Evolutionary conservation across 2,888 invertebrate species (phyloP).

Genomic region (Drosophila sordidapex): DNA sequence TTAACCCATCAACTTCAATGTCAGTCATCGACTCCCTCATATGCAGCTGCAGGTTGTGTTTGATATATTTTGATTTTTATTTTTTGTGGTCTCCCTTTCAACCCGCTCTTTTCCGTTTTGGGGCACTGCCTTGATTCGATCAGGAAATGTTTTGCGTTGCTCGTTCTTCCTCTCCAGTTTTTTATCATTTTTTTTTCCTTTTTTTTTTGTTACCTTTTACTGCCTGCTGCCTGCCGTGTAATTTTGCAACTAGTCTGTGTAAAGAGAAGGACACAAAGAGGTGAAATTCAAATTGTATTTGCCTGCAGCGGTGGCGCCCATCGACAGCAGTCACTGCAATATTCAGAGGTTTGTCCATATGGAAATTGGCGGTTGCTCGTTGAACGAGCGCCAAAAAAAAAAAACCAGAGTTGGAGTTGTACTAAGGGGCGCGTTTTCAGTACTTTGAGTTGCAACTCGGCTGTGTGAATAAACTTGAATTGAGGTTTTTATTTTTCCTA

Average conservation of each 20-base stretch:
- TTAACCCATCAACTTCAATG: slow-evolving; percentile 77
- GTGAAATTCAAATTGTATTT: slow-evolving; percentile 66
- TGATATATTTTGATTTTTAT: slow-evolving; percentile 29
- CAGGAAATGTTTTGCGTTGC: slow-evolving; percentile 66
- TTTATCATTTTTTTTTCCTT: neutral
- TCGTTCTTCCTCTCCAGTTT: neutral
- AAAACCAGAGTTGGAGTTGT: neutral
- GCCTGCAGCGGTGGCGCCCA: slow-evolving; percentile 51
- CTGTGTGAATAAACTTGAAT: slow-evolving; percentile 59
- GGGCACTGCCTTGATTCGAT: slow-evolving; percentile 73
- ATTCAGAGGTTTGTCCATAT: slow-evolving; percentile 65
- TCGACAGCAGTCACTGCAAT: slow-evolving; percentile 67
- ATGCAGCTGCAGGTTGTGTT: slow-evolving; percentile 39
- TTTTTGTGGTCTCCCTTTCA: slow-evolving; percentile 6
- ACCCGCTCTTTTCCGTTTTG: neutral
- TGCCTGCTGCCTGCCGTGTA: slow-evolving; percentile 44
- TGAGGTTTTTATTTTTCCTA: slow-evolving; percentile 15
- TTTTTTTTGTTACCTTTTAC: slow-evolving; percentile 7
- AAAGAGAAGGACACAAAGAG: slow-evolving; percentile 20
- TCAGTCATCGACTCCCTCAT: slow-evolving; percentile 35
- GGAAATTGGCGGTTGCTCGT: slow-evolving; percentile 65
- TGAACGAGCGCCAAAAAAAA: slow-evolving; percentile 1
- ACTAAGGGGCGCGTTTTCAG: slow-evolving; percentile 21
- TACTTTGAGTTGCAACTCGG: slow-evolving; percentile 32
- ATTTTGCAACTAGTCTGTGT: slow-evolving; percentile 57